These are phyloP conservation scores for Blastobasis adustella DNA, from an alignment of 2,888 invertebrate genomes.

Conservation along the genomic window DNA sequence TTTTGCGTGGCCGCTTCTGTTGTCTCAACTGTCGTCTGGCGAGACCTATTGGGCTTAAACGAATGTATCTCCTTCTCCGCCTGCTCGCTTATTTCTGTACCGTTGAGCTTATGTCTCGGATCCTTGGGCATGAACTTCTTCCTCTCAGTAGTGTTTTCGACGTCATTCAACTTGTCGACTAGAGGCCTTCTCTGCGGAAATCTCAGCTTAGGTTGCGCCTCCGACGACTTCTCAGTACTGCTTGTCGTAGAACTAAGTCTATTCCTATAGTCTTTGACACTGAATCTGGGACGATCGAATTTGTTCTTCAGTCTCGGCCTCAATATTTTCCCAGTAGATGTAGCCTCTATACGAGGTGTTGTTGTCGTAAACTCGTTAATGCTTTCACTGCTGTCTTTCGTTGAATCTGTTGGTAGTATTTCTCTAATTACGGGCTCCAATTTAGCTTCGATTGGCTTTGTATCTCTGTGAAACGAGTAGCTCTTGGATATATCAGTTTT, in stretches of 20 bases:
- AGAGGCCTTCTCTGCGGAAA: slow-evolving; percentile 67
- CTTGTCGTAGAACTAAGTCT: slow-evolving; percentile 75
- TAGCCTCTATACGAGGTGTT: slow-evolving; percentile 41
- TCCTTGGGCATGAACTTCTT: slow-evolving; percentile 72
- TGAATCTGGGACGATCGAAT: slow-evolving; percentile 81
- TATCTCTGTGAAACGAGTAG: slow-evolving; percentile 64
- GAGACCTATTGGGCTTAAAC: slow-evolving; percentile 43
- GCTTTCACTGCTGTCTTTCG: slow-evolving; percentile 25
- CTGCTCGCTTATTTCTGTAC: slow-evolving; percentile 44
- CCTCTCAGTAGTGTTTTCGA: slow-evolving; percentile 60
- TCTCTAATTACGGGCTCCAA: slow-evolving; percentile 31
- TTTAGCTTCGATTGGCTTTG: slow-evolving; percentile 60
- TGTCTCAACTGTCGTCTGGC: slow-evolving; percentile 44
- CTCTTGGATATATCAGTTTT: slow-evolving; percentile 33
- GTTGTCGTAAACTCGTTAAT: slow-evolving; percentile 42
- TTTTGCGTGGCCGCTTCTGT: slow-evolving; percentile 54
- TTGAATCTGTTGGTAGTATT: slow-evolving; percentile 40
- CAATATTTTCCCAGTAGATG: slow-evolving; percentile 37
- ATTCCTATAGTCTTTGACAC: slow-evolving; percentile 84
- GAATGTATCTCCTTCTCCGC: slow-evolving; percentile 47
- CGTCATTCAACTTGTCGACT: slow-evolving; percentile 41
- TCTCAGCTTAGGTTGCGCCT: slow-evolving; percentile 49
- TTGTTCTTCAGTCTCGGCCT: slow-evolving; percentile 66
- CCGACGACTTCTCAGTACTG: slow-evolving; percentile 50
- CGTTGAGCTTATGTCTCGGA: slow-evolving; percentile 48